Evolutionary conservation across 2,888 invertebrate species (phyloP).

Genomic region (Sylvicola cinctus): DNA sequence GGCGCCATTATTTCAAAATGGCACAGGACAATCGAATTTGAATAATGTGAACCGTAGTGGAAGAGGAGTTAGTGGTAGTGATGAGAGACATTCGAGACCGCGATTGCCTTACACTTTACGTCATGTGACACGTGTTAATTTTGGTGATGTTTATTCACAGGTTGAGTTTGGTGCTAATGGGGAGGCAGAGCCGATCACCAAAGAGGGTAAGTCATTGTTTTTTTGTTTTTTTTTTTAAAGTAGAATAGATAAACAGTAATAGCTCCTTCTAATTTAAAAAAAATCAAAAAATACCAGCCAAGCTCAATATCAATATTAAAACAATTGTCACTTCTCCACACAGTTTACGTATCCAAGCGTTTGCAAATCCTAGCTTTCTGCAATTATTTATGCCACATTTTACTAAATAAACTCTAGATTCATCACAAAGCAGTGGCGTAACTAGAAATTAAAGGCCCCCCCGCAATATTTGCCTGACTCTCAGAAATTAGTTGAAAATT

Average conservation of each 20-base stretch:
- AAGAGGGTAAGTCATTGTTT: slow-evolving; percentile 47
- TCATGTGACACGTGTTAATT: slow-evolving; percentile 28
- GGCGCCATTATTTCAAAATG: slow-evolving; percentile 21
- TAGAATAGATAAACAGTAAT: too few species aligned
- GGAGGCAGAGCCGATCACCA: slow-evolving; percentile 64
- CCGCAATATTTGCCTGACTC: too few species aligned
- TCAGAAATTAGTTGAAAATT: too few species aligned
- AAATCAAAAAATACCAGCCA: neutral
- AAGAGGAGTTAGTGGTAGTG: too few species aligned
- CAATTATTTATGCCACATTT: too few species aligned
- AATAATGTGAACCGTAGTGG: neutral
- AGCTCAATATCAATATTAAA: neutral
- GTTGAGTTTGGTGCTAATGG: slow-evolving; percentile 50
- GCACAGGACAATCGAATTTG: slow-evolving; percentile 18
- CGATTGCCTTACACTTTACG: slow-evolving; percentile 14
- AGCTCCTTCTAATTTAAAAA: too few species aligned
- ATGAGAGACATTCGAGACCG: neutral
- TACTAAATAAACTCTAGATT: too few species aligned
- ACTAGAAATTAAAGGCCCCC: too few species aligned
- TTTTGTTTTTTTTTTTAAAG: slow-evolving; percentile 4
- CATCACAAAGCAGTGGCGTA: too few species aligned
- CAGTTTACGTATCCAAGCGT: too few species aligned
- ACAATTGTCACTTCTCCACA: neutral
- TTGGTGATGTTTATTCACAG: slow-evolving; percentile 27
- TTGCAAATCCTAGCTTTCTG: too few species aligned